Base-by-base conservation (phyloP, 2,113 vertebrate species). In the Poeciliopsis turrubarensis region DNA sequence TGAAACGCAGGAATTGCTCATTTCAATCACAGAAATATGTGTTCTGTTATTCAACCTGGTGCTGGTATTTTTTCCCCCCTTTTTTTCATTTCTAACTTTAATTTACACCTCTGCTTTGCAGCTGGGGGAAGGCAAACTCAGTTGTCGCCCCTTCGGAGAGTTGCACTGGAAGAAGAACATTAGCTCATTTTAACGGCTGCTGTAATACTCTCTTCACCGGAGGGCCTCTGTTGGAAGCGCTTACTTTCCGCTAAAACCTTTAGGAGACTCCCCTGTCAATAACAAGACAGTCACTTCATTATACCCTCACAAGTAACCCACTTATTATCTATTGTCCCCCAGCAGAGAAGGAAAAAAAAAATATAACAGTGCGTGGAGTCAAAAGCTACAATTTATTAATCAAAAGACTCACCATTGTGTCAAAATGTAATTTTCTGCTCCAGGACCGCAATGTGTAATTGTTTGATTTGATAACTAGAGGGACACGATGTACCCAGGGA, bases 21-120 rank as follows among this genome's bases (percentile, higher is more conserved):
- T 81, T 86, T 77, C 57, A 79, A 83, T 81, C 76, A 76, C 17
- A 86, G 25, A 69, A 78, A 81, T 61, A 79, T 54, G 67, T 68
- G 39, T 68, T 39, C 65, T 32, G 7, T n/a, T 57, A 10, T 25
- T 25, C 73, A 54, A 64, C 51, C n/a, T 44, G 70, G 29, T 31
- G 1, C 77, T 68, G 17, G 54, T 26, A 32, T 74, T 57, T 60
- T 76, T 81, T 67, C 2, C 34, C 10, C 10, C 10, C 34, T 61
- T 63, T 77, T 84, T 71, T 74, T 12, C 8, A 29, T 86, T 79
- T 88, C 86, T 86, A 81, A 44, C 89, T 92, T 92, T 91, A 91
- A 94, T 94, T 94, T 94, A 86, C 93, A 93, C 93, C 92, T 93
- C 86, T 34, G 87, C 81, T 93, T 90, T 91, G 83, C 86, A 88